Evolutionary conservation across 2,888 invertebrate species (phyloP).

Genomic region (Nephrocerus scutellatus): DNA sequence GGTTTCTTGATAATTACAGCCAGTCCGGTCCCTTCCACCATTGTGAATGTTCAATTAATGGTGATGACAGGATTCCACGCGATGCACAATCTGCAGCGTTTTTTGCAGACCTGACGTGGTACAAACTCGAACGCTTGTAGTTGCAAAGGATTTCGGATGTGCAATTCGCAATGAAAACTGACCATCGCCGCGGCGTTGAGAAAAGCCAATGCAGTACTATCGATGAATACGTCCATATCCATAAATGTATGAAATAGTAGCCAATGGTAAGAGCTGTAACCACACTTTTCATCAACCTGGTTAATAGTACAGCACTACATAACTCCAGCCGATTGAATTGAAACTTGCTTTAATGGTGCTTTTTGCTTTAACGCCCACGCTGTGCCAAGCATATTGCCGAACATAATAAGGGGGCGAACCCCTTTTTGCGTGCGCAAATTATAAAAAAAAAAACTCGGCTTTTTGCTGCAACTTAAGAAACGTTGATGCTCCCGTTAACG

Average conservation of each 20-base stretch:
- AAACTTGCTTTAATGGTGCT: too few species aligned
- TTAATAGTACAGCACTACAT: too few species aligned
- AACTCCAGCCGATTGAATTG: too few species aligned
- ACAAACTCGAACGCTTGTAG: not conserved
- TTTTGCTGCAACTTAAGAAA: not conserved
- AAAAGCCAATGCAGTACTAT: conserved; percentile 14
- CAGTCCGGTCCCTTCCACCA: conserved; percentile 1
- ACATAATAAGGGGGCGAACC: too few species aligned
- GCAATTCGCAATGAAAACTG: conserved; percentile 7
- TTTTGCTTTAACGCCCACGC: too few species aligned
- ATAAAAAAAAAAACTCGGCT: too few species aligned
- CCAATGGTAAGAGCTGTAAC: too few species aligned
- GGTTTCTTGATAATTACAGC: not conserved
- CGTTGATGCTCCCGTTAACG: not conserved
- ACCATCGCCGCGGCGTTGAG: conserved; percentile 6
- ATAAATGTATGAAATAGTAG: not conserved
- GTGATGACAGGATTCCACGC: conserved; percentile 6
- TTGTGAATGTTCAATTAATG: not conserved
- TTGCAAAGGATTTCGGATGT: conserved; percentile 4
- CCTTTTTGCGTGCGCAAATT: too few species aligned
- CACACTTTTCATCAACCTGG: too few species aligned
- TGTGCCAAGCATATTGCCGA: too few species aligned
- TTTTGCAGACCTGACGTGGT: conserved; percentile 4
- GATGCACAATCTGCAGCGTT: conserved; percentile 10
- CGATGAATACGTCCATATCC: conserved; percentile 8